These are phyloP conservation scores for Ischnura elegans DNA, from an alignment of 2,888 invertebrate genomes.

Conservation along the genomic window DNA sequence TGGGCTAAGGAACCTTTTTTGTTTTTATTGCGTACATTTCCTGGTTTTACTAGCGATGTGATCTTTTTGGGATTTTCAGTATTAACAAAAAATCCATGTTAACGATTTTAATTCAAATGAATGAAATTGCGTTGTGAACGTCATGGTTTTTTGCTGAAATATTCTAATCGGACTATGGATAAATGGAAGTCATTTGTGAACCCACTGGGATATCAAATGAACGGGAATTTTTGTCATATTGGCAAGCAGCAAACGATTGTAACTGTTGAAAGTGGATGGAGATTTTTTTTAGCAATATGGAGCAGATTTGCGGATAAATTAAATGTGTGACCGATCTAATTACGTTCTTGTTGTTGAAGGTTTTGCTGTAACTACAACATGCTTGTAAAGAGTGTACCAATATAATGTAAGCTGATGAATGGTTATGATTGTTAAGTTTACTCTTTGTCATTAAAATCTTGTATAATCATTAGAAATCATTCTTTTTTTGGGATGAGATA, in stretches of 20 bases:
- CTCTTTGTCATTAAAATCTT: conserved; percentile 61
- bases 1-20: conserved; percentile 59
- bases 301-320: conserved; percentile 11
- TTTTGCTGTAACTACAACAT: conserved; percentile 52
- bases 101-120: conserved; percentile 41
- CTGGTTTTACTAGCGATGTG: conserved; percentile 38
- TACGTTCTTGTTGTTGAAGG: conserved; percentile 37
- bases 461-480: conserved; percentile 44
- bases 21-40: conserved; percentile 45
- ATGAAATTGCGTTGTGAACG: neutral
- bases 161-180: neutral
- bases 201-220: conserved; percentile 10
- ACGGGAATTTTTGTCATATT: conserved; percentile 54
- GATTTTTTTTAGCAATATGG: conserved; percentile 22
- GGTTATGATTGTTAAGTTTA: conserved; percentile 66
- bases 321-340: neutral
- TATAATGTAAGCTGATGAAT: conserved; percentile 49
- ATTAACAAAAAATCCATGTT: conserved; percentile 43
- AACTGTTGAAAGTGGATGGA: conserved; percentile 14
- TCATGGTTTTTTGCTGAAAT: conserved; percentile 31
- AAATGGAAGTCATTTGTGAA: conserved; percentile 29
- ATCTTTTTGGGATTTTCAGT: conserved; percentile 36
- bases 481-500: no score
- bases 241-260: conserved; percentile 50
- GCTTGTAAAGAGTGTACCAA: conserved; percentile 37